Evolutionary conservation across 2,888 invertebrate species (phyloP).

Genomic region (Antheraea assamensis): DNA sequence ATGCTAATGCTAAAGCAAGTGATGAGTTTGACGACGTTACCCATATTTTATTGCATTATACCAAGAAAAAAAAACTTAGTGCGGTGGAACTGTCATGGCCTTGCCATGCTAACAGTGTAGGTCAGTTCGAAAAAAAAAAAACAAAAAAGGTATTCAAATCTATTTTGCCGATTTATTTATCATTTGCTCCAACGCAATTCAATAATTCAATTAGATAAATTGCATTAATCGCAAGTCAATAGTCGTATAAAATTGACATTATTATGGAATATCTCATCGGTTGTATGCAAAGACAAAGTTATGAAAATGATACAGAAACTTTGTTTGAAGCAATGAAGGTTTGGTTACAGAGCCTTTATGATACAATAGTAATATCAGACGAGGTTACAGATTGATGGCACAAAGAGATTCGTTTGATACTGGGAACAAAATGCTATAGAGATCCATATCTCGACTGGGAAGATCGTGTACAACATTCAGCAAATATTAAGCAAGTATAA

Average conservation of each 20-base stretch:
- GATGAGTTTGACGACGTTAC: too few species aligned
- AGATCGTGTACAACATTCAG: neutral
- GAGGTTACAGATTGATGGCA: neutral
- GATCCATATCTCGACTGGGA: neutral
- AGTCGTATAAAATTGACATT: neutral
- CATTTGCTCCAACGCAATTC: too few species aligned
- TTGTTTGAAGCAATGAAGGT: neutral
- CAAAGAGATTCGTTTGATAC: neutral
- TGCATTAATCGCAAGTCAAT: constrained; percentile 14
- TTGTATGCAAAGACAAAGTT: neutral
- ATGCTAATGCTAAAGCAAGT: too few species aligned
- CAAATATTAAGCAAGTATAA: neutral
- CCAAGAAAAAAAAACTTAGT: too few species aligned
- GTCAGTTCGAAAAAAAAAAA: too few species aligned
- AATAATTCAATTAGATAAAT: too few species aligned
- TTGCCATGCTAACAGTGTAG: too few species aligned
- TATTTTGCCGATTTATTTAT: too few species aligned
- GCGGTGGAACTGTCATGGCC: too few species aligned
- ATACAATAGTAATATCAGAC: neutral
- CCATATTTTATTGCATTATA: too few species aligned
- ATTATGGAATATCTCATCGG: neutral
- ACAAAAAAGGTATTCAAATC: too few species aligned
- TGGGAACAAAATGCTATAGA: neutral
- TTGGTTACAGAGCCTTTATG: neutral
- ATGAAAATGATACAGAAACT: neutral